Base-by-base conservation (phyloP, 2,888 invertebrate genomes). In the Acholoe squamosa region DNA sequence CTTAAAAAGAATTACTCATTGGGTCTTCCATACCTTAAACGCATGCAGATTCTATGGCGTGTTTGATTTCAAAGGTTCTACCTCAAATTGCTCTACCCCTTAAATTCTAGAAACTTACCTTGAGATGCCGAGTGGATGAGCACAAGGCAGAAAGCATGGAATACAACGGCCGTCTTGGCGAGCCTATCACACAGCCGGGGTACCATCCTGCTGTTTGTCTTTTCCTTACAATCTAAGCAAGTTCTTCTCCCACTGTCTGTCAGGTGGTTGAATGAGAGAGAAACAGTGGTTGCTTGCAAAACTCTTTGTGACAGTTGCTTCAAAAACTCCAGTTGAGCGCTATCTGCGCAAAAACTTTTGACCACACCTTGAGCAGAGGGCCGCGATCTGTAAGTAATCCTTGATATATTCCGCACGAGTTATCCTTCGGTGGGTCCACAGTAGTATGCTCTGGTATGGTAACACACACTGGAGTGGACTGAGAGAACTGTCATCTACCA, bases 121-220 rank as follows among this genome's bases (percentile, higher is more conserved):
- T 80, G 80, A 22, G 80, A 80, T 34, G 43, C 80, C 0, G 80
- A 34, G 33, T 34, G 80, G 1, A 43, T n/a, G 22, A 43, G 5
- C 10, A 80, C 22, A 0, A 80, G 80, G 25, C 43, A 43, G 3
- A 80, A 43, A 12, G 43, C 80, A 33, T 80, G 80, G 80, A 80
- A 34, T 0, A 80, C 12, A 16, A 80, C 19, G 33, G 43, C 80
- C 34, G 80, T n/a, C 80, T n/a, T 33, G 80, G 43, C 19, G 80
- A 80, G 34, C 22, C 80, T 7, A 33, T 80, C 80, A 33, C 80
- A 80, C 34, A 43, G n/a, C 33, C 80, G 80, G 43, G 34, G 34
- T 43, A 43, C 80, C 80, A 80, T 80, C 80, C 80, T 80, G 34
- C 1, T 31, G 25, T 31, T 5, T 31, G 25, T 31, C 10, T 76